Conservation (phyloP, 2,113 vertebrate species). For the Periophthalmus modestus region DNA sequence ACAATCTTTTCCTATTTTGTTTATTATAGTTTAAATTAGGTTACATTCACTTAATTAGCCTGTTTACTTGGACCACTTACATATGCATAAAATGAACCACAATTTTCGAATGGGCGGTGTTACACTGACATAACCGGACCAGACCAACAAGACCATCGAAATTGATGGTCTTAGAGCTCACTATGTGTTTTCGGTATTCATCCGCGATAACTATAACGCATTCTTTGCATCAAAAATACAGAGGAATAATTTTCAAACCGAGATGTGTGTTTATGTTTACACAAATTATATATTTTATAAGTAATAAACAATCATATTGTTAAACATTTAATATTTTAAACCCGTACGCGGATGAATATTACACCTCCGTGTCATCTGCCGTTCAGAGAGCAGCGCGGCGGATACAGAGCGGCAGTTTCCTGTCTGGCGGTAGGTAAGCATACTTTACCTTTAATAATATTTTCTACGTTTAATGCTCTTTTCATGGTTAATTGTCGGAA, state of each 20-base stretch:
- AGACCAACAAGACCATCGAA: constrained; percentile 74
- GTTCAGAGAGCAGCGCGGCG: constrained; percentile 46
- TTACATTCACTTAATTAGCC: too few species aligned
- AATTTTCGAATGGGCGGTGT: background rate
- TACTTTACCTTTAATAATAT: constrained; percentile 13
- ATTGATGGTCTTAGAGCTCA: constrained; percentile 75
- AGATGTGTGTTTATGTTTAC: accelerated
- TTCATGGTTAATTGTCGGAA: background rate
- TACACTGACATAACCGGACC: background rate
- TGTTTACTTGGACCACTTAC: too few species aligned
- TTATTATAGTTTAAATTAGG: too few species aligned
- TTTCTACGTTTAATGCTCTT: background rate
- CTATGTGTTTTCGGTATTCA: constrained; percentile 28
- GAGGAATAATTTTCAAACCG: accelerated
- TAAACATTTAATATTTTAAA: accelerated
- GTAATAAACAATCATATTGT: background rate
- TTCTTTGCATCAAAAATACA: background rate
- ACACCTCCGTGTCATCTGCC: background rate
- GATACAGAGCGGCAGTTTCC: constrained; percentile 54
- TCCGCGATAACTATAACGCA: constrained; percentile 64
- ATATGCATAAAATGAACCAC: background rate
- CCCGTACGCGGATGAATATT: constrained; percentile 45
- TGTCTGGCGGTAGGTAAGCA: constrained; percentile 65
- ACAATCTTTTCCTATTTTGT: background rate
- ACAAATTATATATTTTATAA: background rate